phyloP scores from a whole-genome alignment of 2,113 vertebrate genomes.

The Hyperoodon ampullatus region DNA sequence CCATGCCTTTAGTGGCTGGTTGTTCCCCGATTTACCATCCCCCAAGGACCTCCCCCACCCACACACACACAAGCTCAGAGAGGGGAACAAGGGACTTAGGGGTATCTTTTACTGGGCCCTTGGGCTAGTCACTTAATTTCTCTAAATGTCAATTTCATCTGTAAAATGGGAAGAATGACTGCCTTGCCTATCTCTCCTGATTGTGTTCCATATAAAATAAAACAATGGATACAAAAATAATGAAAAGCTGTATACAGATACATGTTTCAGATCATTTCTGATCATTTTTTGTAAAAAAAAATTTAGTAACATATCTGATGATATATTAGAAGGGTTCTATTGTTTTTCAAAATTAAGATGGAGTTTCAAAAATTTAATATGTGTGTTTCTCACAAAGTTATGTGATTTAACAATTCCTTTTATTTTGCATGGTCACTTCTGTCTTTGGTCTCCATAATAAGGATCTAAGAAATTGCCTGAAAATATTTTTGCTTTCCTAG shows the following conservation, averaged over 20 bases:
- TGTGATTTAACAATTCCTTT: not conserved
- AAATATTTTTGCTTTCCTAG: not conserved
- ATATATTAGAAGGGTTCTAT: not conserved
- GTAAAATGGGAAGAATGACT: not conserved
- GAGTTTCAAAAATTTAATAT: not conserved
- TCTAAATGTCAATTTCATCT: not conserved
- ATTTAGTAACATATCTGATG: not conserved
- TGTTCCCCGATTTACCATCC: not conserved
- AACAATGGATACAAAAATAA: not conserved
- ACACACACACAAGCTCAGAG: not conserved
- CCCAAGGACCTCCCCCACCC: too few species aligned
- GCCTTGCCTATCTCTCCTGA: not conserved
- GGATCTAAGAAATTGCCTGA: conserved; percentile 1
- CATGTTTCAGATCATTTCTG: not conserved
- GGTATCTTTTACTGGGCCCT: not conserved
- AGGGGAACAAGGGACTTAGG: not conserved
- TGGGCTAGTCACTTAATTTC: not conserved
- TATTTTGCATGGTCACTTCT: not conserved
- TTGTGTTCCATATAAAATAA: not conserved
- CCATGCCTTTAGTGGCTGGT: not conserved
- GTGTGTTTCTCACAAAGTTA: not conserved
- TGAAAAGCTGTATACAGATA: not conserved
- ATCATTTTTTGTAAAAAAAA: not conserved
- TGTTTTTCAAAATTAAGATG: not conserved
- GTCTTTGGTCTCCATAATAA: not conserved